Conservation (phyloP, 2,113 vertebrate genomes). For the Martes martes region DNA sequence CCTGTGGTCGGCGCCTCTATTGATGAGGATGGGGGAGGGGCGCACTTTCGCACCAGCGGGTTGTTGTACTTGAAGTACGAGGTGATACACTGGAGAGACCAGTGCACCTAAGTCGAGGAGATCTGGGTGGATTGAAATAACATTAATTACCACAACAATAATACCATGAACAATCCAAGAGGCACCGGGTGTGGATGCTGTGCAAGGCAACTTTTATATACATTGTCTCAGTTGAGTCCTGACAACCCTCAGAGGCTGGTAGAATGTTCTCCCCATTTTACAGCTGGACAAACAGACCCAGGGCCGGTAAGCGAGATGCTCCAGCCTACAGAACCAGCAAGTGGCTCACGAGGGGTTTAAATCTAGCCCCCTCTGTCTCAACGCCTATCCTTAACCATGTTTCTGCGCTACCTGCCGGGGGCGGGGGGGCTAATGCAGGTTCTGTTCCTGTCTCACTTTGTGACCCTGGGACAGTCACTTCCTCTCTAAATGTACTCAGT, state of each 20-base stretch:
- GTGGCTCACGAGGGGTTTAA: background rate
- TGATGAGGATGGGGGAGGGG: accelerated
- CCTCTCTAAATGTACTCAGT: background rate
- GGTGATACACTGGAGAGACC: background rate
- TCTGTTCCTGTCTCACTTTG: background rate
- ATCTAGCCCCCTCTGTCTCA: background rate
- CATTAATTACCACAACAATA: background rate
- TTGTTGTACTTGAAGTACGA: background rate
- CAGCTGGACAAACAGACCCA: background rate
- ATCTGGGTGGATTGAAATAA: background rate
- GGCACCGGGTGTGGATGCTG: accelerated
- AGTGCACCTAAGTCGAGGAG: background rate
- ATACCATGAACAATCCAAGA: background rate
- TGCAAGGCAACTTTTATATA: background rate
- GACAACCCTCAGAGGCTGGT: background rate
- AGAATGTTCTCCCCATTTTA: background rate
- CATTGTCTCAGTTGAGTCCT: background rate
- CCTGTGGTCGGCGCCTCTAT: background rate
- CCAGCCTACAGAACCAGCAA: background rate
- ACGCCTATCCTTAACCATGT: background rate
- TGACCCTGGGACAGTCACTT: background rate
- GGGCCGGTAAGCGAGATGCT: too few species aligned
- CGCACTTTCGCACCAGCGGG: background rate
- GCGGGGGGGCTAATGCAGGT: background rate
- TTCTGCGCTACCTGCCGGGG: background rate